Conservation (phyloP, 2,797 vertebrate species). For the Anguilla pacifica region DNA sequence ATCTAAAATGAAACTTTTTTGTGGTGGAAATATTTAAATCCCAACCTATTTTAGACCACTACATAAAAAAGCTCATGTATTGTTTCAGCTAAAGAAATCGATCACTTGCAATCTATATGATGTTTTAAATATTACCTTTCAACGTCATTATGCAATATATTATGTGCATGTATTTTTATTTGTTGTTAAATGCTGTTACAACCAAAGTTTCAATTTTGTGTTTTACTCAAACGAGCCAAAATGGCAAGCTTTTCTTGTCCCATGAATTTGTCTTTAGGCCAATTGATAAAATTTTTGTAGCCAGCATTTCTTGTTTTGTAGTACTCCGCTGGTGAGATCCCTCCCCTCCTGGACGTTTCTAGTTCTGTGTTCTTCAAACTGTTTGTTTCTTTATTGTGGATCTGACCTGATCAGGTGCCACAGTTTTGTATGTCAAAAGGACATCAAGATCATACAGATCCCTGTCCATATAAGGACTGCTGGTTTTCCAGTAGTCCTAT, state of each 20-base stretch:
- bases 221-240: not conserved
- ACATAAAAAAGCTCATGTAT: not conserved
- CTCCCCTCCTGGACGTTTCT: not conserved
- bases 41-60: not conserved
- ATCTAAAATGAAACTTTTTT: not conserved
- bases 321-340: not conserved
- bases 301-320: slow-evolving; percentile 11
- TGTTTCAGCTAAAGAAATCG: not conserved
- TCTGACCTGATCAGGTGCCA: not conserved
- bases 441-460: not conserved
- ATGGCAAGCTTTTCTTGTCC: not conserved
- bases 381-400: not conserved
- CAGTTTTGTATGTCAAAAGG: not conserved
- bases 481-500: not conserved
- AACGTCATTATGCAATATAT: not conserved
- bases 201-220: not conserved
- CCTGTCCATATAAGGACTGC: not conserved
- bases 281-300: not conserved
- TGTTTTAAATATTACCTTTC: not conserved
- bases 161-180: not conserved
- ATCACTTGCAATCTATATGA: not conserved
- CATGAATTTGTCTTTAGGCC: not conserved
- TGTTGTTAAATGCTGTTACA: not conserved
- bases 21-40: not conserved
- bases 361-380: not conserved